Evolutionary conservation across 2,797 vertebrate species (phyloP).

Genomic region (Eulemur rubriventer): DNA sequence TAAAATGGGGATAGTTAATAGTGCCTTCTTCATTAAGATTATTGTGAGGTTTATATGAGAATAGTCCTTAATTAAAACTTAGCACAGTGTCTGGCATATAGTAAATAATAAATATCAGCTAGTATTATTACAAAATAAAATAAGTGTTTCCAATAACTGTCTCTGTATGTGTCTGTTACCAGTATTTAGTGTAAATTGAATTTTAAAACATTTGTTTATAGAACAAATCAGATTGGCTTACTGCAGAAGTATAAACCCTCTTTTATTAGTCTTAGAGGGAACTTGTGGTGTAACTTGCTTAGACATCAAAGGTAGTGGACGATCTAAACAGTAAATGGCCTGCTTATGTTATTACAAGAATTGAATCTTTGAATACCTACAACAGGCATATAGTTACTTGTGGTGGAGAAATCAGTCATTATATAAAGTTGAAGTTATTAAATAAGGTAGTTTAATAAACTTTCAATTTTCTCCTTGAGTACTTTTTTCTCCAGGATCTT

Average conservation of each 20-base stretch:
- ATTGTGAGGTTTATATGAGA: conserved; percentile 31
- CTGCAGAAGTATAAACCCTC: not conserved
- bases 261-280: conserved; percentile 21
- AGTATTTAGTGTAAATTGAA: not conserved
- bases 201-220: conserved; percentile 35
- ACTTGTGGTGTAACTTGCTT: not conserved
- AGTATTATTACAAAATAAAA: conserved; percentile 14
- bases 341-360: not conserved
- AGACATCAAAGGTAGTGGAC: not conserved
- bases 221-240: not conserved
- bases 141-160: not conserved
- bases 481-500: not conserved
- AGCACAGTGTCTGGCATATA: not conserved
- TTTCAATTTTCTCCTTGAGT: not conserved
- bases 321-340: not conserved
- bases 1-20: not conserved
- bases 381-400: not conserved
- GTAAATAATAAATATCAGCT: conserved; percentile 20
- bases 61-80: conserved; percentile 41
- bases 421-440: not conserved
- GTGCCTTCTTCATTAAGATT: not conserved
- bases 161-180: not conserved
- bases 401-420: not conserved
- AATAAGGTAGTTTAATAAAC: not conserved
- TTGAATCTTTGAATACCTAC: not conserved